phyloP scores from a whole-genome alignment of 2,888 invertebrate species.

The Tenthredo livida region DNA sequence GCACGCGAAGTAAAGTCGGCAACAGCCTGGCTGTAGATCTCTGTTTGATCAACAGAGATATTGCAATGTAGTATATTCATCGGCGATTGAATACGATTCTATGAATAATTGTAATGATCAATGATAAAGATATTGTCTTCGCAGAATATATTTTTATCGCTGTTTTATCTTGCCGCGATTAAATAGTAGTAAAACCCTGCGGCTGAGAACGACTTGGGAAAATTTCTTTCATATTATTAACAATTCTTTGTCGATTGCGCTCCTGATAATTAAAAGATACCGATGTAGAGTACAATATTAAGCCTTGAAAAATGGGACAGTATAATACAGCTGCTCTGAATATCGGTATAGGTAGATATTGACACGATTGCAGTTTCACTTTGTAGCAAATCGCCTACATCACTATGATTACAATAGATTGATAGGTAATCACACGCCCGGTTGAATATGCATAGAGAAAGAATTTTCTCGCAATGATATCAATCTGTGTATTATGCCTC shows the following conservation, averaged over 20 bases:
- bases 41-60: neutral
- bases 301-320: neutral
- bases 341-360: neutral
- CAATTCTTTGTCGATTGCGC: neutral
- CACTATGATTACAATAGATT: conserved; percentile 1
- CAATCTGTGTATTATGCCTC: neutral
- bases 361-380: conserved; percentile 7
- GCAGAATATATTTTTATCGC: neutral
- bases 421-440: conserved; percentile 18
- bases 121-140: neutral
- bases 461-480: neutral
- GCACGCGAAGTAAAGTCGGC: neutral
- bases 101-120: neutral
- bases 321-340: neutral
- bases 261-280: neutral
- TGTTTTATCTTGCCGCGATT: neutral
- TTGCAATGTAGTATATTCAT: neutral
- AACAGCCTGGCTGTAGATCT: neutral
- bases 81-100: neutral
- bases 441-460: neutral
- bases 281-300: neutral
- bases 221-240: too few species aligned
- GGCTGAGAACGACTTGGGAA: too few species aligned
- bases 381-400: neutral
- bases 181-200: too few species aligned